Conservation (phyloP, 2,797 vertebrate genomes). For the Acipenser ruthenus region DNA sequence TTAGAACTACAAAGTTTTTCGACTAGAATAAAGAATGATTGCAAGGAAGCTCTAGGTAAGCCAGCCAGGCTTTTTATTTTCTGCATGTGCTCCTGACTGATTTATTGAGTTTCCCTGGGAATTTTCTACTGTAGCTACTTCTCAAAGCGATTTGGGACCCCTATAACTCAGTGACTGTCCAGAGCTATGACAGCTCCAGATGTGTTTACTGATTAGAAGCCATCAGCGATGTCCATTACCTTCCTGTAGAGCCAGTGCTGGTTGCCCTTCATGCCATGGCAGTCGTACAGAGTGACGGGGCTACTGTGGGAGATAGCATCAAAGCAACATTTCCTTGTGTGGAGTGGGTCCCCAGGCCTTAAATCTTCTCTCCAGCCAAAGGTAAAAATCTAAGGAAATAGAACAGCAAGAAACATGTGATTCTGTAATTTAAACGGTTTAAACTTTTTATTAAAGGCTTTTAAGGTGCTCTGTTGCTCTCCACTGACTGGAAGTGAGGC, state of each 20-base stretch:
- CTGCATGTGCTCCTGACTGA: not conserved
- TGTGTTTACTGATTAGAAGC: not conserved
- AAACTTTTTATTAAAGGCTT: too few relatives aligned
- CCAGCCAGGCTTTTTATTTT: not conserved
- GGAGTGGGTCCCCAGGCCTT: constrained; percentile 74
- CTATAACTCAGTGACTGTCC: not conserved
- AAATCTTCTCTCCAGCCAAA: constrained; percentile 86
- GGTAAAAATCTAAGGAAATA: constrained; percentile 68
- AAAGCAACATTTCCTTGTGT: constrained; percentile 79
- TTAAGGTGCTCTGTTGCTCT: too few relatives aligned
- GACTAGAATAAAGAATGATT: too few relatives aligned
- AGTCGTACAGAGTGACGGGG: constrained; percentile 76
- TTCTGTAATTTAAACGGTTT: too few relatives aligned
- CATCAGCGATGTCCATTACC: constrained; percentile 47
- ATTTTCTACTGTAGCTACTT: not conserved
- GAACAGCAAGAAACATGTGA: not conserved
- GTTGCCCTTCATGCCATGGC: constrained; percentile 82
- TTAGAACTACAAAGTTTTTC: too few relatives aligned
- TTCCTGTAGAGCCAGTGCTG: constrained; percentile 77
- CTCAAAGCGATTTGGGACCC: not conserved
- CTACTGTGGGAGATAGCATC: constrained; percentile 71
- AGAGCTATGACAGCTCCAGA: not conserved
- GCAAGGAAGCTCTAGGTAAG: too few relatives aligned
- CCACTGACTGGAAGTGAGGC: too few relatives aligned
- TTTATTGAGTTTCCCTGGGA: not conserved